Evolutionary conservation across 2,797 vertebrate genomes (phyloP), one percentile per base, ranked within the genome.

Genomic region (Clarias laeviceps): DNA sequence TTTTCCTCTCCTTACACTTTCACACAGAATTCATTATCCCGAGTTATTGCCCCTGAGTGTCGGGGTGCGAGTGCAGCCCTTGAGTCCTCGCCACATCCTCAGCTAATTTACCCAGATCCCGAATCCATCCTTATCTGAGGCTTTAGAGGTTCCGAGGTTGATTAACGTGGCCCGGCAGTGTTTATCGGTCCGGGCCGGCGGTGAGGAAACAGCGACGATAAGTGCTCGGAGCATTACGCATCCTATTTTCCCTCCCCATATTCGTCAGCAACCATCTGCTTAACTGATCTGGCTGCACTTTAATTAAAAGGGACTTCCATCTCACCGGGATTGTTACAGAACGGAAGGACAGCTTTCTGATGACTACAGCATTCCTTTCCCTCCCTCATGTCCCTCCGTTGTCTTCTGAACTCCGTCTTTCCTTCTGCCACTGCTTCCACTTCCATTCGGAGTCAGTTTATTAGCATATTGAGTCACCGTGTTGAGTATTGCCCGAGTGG

Each of bases 111-210:
- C 94, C 94, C 93, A 95, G 94, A 95, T 94, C 93, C 94, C 62
- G 90, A 95, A 95, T 94, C 93, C 93, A 92, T 94, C 92, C 92
- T 95, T 95, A 95, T 95, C 94, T 94, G 80, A 90, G 91, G 94
- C 94, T 95, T 95, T 94, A 95, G 95, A 96, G 94, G 95, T 95
- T 95, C 93, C 93, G 94, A 94, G 95, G 95, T 95, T 95, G 95
- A 96, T 96, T 95, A 95, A 94, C 92, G 94, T 89, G 93, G 91
- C 93, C 92, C 93, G 92, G 93, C 93, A 91, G 93, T 95, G 95
- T 95, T 96, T 95, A 95, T 96, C 95, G 93, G 94, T 94, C 94
- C 93, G 90, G 94, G 91, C 92, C 92, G 92, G 91, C 92, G 91
- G 90, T 91, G 91, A 32, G 94, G 93, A 95, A 94, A 94, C 92